Base-by-base conservation (phyloP, 2,797 vertebrate species). In the Graptemys geographica region DNA sequence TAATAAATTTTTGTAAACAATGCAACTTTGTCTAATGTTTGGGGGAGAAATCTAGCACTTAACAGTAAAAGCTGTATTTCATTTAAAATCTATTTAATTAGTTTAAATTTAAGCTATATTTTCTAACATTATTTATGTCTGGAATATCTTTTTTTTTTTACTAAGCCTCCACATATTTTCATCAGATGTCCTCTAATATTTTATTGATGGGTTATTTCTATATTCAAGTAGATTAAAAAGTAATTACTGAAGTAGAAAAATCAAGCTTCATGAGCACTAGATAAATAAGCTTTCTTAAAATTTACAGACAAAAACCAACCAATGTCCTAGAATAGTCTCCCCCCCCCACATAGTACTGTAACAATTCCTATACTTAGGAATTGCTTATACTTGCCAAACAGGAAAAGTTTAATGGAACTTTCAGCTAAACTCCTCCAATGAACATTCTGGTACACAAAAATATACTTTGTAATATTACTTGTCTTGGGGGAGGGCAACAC, bases 1-100 rank as follows among this genome's bases (percentile, higher is more conserved):
- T 98, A 99, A 99, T 99, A 99, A 99, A 99, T 99, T 99, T 99
- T 99, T 99, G 98, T 99, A 99, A 99, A 99, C 99, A 99, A 99
- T 98, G 98, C 98, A 98, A 98, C 98, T 99, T 98, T 84, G 99
- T 99, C 99, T 99, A 99, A 98, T 99, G 98, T 99, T 99, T 99
- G 98, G 96, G 97, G 97, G 97, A 96, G 91, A 97, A 86, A 97
- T 93, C 90, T 91, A 98, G 95, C 97, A 96, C 57, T 81, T 96
- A 94, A 95, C 87, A 96, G 72, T 47, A 56, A 95, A 90, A 97
- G 76, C 79, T 93, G 85, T 86, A 59, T 93, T 94, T 96, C 59
- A 92, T 96, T 90, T 92, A 96, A 94, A 94, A 98, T 79, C 33
- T 86, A 84, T 94, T 93, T 88, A 96, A 95, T 94, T 89, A 95